phyloP scores from a whole-genome alignment of 1,140 invertebrate species.

The Drosophila kikkawai region DNA sequence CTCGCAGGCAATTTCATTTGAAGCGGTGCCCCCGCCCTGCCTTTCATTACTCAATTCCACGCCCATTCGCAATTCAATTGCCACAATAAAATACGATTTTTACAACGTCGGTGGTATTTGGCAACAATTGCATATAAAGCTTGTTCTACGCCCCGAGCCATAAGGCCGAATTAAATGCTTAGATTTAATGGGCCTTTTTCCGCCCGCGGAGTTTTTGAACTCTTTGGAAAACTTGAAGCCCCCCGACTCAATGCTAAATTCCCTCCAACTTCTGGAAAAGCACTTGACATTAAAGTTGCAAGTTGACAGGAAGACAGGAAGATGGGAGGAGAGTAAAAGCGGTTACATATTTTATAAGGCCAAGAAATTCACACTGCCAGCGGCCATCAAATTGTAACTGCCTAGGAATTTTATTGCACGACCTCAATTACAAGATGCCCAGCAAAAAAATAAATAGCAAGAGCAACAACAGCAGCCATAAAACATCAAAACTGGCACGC shows the following conservation, averaged over 20 bases:
- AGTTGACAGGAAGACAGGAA: neutral
- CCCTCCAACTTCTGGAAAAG: neutral
- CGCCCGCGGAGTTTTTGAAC: constrained; percentile 16
- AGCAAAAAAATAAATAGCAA: constrained; percentile 6
- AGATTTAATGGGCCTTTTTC: constrained; percentile 36
- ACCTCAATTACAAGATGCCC: constrained; percentile 61
- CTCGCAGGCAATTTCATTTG: constrained; percentile 31
- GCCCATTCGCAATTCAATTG: constrained; percentile 82
- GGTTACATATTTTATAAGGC: constrained; percentile 10
- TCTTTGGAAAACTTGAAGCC: constrained; percentile 29
- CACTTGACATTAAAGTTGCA: constrained; percentile 1
- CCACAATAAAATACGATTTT: constrained; percentile 77
- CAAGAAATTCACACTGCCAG: constrained; percentile 30
- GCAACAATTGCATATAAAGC: constrained; percentile 55
- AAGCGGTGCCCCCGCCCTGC: constrained; percentile 34
- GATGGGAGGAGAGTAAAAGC: neutral
- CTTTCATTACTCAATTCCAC: constrained; percentile 80
- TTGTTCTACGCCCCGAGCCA: constrained; percentile 45
- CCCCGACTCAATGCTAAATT: neutral
- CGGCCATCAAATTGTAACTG: constrained; percentile 56
- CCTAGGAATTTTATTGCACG: constrained; percentile 56
- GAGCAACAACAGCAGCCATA: constrained; percentile 38
- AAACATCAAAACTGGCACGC: constrained; percentile 42
- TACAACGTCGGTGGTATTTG: constrained; percentile 68
- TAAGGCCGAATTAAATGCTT: constrained; percentile 65